Base-by-base conservation (phyloP, 2,797 vertebrate species). In the Sarcoramphus papa region DNA sequence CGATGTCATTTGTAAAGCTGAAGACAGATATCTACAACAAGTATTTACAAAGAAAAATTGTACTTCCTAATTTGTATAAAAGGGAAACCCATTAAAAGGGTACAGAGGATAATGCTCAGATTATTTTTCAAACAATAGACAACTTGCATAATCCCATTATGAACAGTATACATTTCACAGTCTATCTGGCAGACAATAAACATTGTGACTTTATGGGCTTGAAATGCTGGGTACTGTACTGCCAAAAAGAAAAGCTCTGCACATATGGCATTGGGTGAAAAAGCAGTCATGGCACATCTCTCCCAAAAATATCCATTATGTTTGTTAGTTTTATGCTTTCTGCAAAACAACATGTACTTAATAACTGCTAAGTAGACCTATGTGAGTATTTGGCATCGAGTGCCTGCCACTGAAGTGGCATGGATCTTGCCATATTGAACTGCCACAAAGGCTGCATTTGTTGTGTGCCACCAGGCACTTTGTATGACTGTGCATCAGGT, bases 41-140 rank as follows among this genome's bases (percentile, higher is more conserved):
- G 63, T 81, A 94, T 97, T 97, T 96, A 95, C 91, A 93, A 97
- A 95, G 84, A 95, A 97, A 98, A 97, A 96, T 93, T 90, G 84
- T 85, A 73, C 95, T 97, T 98, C 95, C 86, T 98, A 98, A 97
- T 97, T 97, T 97, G 88, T 97, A 77, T 95, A 90, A 97, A 95
- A 97, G 82, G 96, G 95, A 98, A 98, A 92, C 40, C 84, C 92
- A 75, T 68, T 93, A 51, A 77, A 92, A 92, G 59, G 31, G n/a
- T 89, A 91, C 47, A 86, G 90, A 96, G 96, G 93, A 96, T 97
- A 98, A 97, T 95, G 67, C 90, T 97, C 82, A 83, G 93, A 97
- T 98, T 98, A 98, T 97, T 97, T 97, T 97, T 93, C 88, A 96
- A 96, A 98, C 96, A 98, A 97, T 95, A 96, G 97, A 94, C 93